A percentile compares a stretch with the other conserved stretches of the same genome.
Evolutionary conservation across 1,140 invertebrate species (phyloP).

Genomic region (Nilaparvata lugens): DNA sequence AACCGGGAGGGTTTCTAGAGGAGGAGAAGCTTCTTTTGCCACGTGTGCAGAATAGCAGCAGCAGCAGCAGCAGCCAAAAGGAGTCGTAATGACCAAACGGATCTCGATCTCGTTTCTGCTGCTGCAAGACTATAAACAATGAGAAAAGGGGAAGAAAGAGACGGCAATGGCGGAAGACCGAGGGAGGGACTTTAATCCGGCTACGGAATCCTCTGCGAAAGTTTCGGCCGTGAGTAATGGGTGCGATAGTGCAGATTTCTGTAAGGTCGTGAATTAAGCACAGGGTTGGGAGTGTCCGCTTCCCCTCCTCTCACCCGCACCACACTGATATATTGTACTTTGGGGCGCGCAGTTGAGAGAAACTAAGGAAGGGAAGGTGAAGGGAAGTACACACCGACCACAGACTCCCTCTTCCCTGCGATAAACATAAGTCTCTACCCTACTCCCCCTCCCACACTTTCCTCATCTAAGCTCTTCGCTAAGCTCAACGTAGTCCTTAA

Average conservation of each 20-base stretch:
- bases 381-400: not conserved
- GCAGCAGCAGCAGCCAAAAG: no score
- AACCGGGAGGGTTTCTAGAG: not conserved
- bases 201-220: not conserved
- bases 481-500: not conserved
- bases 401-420: not conserved
- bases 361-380: not conserved
- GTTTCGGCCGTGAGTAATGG: not conserved
- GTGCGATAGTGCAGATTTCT: slow-evolving; percentile 4
- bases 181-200: not conserved
- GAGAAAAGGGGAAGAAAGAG: not conserved
- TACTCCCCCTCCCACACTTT: not conserved
- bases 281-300: not conserved
- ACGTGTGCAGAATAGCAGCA: not conserved
- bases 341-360: not conserved
- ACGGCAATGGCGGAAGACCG: not conserved
- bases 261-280: slow-evolving; percentile 5
- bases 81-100: not conserved
- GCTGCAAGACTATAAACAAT: slow-evolving; percentile 5
- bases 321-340: no score
- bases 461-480: no score
- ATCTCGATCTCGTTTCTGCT: not conserved
- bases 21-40: not conserved
- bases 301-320: no score
- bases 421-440: slow-evolving; percentile 3